These are phyloP conservation scores for Sphecodes monilicornis DNA, from an alignment of 2,888 invertebrate species.

Conservation along the genomic window DNA sequence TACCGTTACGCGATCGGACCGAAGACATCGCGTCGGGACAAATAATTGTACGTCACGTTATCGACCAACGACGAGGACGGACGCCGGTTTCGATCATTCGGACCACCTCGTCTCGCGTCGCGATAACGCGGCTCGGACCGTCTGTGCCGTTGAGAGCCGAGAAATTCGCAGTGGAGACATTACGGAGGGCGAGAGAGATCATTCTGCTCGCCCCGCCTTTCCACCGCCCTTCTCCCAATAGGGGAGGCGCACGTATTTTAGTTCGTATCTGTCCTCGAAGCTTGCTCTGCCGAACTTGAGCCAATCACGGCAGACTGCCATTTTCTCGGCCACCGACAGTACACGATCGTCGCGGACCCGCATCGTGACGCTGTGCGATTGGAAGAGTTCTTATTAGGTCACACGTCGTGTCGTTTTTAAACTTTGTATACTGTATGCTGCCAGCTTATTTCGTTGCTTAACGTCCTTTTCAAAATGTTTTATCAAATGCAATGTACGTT, in stretches of 20 bases:
- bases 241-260: background rate
- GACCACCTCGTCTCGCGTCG: background rate
- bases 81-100: background rate
- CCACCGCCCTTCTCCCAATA: background rate
- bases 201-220: background rate
- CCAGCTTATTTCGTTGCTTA: too few relatives aligned
- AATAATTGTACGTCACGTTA: background rate
- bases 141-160: background rate
- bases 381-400: background rate
- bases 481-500: too few relatives aligned
- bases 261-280: background rate
- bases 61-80: background rate
- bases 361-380: background rate
- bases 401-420: background rate
- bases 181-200: background rate
- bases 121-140: background rate
- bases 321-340: background rate
- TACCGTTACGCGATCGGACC: slow-evolving; percentile 36
- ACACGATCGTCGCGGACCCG: background rate
- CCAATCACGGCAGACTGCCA: background rate
- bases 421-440: too few relatives aligned
- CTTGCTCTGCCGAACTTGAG: background rate
- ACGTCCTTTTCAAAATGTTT: too few relatives aligned
- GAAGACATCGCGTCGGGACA: slow-evolving; percentile 18
- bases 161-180: background rate